Percentiles rank a stretch among this genome's conserved stretches.
These are phyloP conservation scores for Bettongia penicillata DNA, from an alignment of 2,113 vertebrate genomes.

Conservation along the genomic window DNA sequence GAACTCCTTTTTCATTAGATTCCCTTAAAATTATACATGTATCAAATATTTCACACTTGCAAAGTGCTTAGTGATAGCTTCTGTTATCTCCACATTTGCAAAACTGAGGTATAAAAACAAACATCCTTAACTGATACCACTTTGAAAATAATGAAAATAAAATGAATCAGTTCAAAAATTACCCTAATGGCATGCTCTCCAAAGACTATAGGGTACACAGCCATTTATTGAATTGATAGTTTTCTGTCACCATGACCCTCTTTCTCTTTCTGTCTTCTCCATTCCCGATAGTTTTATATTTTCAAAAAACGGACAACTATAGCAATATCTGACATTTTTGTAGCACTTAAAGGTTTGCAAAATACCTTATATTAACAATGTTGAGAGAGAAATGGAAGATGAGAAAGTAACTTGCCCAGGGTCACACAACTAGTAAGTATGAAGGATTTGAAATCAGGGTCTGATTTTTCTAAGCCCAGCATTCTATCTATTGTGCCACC, in stretches of 20 bases:
- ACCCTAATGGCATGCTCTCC: background rate
- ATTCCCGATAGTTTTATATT: background rate
- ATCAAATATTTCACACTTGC: conserved; percentile 47
- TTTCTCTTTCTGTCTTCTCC: background rate
- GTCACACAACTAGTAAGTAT: background rate
- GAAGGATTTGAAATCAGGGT: background rate
- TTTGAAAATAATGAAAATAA: background rate
- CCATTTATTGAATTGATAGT: background rate
- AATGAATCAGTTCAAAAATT: background rate
- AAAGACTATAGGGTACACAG: background rate
- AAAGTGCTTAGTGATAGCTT: conserved; percentile 18
- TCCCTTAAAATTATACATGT: conserved; percentile 60
- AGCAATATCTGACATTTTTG: background rate
- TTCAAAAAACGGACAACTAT: background rate
- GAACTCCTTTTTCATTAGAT: conserved; percentile 13
- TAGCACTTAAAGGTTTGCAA: background rate
- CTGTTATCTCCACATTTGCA: background rate
- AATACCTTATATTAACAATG: background rate
- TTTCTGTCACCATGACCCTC: background rate
- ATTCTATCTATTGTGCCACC: background rate
- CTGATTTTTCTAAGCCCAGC: background rate
- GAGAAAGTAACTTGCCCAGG: background rate
- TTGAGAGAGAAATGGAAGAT: background rate
- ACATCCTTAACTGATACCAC: background rate
- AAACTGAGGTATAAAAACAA: background rate